Conservation (phyloP, 2,797 vertebrate genomes). For the Brachymystax lenok region DNA sequence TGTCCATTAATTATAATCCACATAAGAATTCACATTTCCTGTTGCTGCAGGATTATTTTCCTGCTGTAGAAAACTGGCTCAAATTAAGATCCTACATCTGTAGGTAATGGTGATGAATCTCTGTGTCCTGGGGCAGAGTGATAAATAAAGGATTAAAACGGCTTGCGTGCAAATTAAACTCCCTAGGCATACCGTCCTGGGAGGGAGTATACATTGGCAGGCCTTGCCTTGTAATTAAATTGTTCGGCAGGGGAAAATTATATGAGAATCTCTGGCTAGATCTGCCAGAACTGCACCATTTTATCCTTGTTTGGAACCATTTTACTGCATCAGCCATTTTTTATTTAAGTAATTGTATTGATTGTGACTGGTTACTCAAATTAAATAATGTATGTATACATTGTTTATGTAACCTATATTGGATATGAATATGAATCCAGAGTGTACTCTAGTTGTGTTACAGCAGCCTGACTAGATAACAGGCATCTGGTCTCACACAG, state of each 20-base stretch:
- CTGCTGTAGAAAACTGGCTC: too few species aligned
- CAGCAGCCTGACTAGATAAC: slow-evolving; percentile 5
- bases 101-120: slow-evolving; percentile 11
- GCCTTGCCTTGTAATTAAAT: slow-evolving; percentile 50
- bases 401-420: not conserved
- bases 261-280: slow-evolving; percentile 26
- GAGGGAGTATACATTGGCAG: slow-evolving; percentile 59
- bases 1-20: too few species aligned
- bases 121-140: slow-evolving; percentile 26
- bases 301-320: not conserved
- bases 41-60: too few species aligned
- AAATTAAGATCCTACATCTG: too few species aligned
- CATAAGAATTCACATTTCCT: too few species aligned
- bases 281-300: not conserved
- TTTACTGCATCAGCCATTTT: not conserved
- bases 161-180: slow-evolving; percentile 51
- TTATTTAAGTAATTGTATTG: too few species aligned
- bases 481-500: slow-evolving; percentile 29
- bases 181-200: slow-evolving; percentile 48
- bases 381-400: too few species aligned
- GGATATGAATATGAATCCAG: not conserved
- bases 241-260: slow-evolving; percentile 46
- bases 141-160: slow-evolving; percentile 38
- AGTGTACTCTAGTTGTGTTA: not conserved
- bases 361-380: too few species aligned